Evolutionary conservation across 2,888 invertebrate species (phyloP), one percentile per base, ranked within the genome.

Genomic region (Cryptus viduatorius): DNA sequence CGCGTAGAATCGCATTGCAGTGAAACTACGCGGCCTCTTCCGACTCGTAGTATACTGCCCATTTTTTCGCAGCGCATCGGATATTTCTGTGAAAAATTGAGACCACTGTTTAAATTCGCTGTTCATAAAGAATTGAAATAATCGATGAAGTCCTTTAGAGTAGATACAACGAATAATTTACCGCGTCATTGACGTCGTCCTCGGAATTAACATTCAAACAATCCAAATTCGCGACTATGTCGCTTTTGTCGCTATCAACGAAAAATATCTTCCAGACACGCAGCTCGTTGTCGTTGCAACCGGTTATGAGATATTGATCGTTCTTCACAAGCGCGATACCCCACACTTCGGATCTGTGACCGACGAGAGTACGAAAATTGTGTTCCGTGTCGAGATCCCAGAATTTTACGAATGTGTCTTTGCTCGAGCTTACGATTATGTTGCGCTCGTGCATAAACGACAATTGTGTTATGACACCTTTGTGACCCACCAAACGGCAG

Each of bases 361-460:
- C 98, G 56, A 98, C 96, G 71, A 99, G 94, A 3, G 99, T 99
- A 93, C 98, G 98, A 91, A 99, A 99, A 93, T 99, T 99, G 91
- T 98, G 97, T 90, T 98, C 97, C 5, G 98, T 98, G 88, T 98
- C 97, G 87, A 99, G 95, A 93, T 99, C 98, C 99, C 99, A 99
- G 93, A 99, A 98, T 94, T 99, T 99, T 0, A 99, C 96, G 93
- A 97, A 97, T 8, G 97, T 97, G 93, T 99, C 99, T 93, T 98
- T 98, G 0, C 99, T 98, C 50, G 97, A 96, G 89, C 97, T 97
- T 7, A 98, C 95, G 8, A 98, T 93, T 86, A 96, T 95, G 87
- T 96, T 95, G 87, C 96, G 95, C 79, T 96, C 94, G 80, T 95
- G 95, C 93, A 98, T 95, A 90, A 98, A 98, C 7, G 96, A 94